Conservation (phyloP, 2,797 vertebrate species). For the Psittacula derbiana region DNA sequence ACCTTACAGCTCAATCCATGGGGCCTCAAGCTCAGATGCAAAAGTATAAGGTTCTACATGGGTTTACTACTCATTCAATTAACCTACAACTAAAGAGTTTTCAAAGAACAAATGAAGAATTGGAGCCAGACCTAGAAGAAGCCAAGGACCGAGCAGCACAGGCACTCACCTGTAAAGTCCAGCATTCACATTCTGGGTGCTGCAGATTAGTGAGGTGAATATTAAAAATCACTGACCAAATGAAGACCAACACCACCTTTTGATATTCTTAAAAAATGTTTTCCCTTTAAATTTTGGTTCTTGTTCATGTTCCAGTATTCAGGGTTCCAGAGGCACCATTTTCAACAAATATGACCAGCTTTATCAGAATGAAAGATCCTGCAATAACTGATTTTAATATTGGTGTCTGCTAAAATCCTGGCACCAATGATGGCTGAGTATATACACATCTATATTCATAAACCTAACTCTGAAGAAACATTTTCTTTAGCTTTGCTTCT, state of each 20-base stretch:
- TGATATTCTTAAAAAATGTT: background rate
- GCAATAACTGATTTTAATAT: background rate
- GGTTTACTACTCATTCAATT: background rate
- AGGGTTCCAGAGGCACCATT: background rate
- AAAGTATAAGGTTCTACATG: background rate
- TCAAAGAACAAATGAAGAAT: background rate
- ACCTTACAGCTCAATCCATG: background rate
- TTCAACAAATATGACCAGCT: background rate
- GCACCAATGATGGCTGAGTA: background rate
- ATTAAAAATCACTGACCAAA: background rate
- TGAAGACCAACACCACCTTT: background rate
- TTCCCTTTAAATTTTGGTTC: background rate
- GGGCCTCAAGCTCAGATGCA: background rate
- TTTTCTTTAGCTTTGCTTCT: background rate
- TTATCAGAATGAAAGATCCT: background rate
- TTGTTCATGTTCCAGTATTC: background rate
- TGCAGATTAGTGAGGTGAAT: background rate
- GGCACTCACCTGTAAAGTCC: background rate
- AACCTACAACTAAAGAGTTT: background rate
- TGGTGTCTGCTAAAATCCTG: background rate
- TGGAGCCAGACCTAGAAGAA: background rate
- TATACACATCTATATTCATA: background rate
- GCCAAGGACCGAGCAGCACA: background rate
- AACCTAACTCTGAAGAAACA: background rate
- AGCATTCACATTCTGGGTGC: background rate